Base-by-base conservation (phyloP, 23 tunicate genomes). In the Trididemnum nubilum region DNA sequence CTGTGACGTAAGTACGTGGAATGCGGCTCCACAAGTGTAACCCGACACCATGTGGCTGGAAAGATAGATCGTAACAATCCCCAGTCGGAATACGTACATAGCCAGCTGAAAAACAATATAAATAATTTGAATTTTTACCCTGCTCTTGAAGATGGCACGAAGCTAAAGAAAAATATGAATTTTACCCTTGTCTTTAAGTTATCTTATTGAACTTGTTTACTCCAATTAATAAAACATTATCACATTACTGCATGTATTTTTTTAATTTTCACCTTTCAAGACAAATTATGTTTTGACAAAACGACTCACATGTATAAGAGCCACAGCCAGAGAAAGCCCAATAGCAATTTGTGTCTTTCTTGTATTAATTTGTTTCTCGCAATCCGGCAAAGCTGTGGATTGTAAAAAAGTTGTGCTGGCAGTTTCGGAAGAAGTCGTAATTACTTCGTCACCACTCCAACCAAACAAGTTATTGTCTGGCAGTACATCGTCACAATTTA, bases 1-100 rank as follows among this genome's bases (percentile, higher is more conserved):
- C 88, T 92, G 97, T 73, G 97, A 92, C 73, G 90, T 92, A 72
- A 92, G 37, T 2, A 92, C 97, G 58, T 87, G 93, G 36, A 87
- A 83, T 0, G 92, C 92, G 0, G 92, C 97, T 0, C 97, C 97
- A 71, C 97, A 92, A 22, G 97, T 92, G 73, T 89, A 92, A 0
- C 92, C 97, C 9, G 92, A 83, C 35, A 93, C 73, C 89, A 93
- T 80, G 76, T 83, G 86, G 28, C 80, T 80, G 33, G 98, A 93
- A 29, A 93, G 51, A 40, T 87, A 88, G 36, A 87, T 76, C 0
- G 93, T 87, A 44, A 93, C 64, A 77, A 93, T 70, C 1, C 98
- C 98, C 36, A 93, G 87, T 0, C 83, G 86, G 29, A 88, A 71
- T 28, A 93, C 34, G 34, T 85, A 87, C 92, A 93, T 87, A 3